These are phyloP conservation scores for Brenthis ino DNA, from an alignment of 2,888 invertebrate species.

Conservation along the genomic window DNA sequence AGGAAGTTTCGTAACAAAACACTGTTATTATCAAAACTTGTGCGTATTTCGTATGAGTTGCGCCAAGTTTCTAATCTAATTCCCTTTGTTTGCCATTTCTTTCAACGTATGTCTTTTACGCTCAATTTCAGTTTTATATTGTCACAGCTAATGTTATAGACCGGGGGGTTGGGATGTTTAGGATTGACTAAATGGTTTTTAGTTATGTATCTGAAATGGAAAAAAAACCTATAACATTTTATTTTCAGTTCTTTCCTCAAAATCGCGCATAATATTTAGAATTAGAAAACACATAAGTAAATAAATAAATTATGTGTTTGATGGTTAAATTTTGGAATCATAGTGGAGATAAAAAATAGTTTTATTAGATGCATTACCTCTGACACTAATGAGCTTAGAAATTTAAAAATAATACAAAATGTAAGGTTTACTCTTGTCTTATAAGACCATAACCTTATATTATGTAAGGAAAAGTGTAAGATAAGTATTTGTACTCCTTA, in stretches of 20 bases:
- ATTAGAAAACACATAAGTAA: too few relatives aligned
- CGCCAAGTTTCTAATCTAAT: slow-evolving; percentile 31
- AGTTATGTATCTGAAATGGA: too few relatives aligned
- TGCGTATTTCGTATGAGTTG: slow-evolving; percentile 19
- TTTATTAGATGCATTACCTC: too few relatives aligned
- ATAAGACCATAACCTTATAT: too few relatives aligned
- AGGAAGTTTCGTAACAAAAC: slow-evolving; percentile 11
- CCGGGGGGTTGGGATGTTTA: slow-evolving; percentile 1
- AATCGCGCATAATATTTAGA: not conserved
- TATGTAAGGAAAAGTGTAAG: too few relatives aligned
- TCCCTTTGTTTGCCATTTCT: slow-evolving; percentile 27
- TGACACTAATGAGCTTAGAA: too few relatives aligned
- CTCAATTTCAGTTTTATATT: slow-evolving; percentile 41
- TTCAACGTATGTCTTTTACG: slow-evolving; percentile 35
- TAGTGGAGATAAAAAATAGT: too few relatives aligned
- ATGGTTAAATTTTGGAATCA: too few relatives aligned
- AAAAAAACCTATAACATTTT: not conserved
- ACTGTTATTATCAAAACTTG: slow-evolving; percentile 24
- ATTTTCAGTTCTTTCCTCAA: not conserved
- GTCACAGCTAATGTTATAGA: slow-evolving; percentile 39
- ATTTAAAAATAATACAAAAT: too few relatives aligned
- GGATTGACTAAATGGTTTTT: not conserved
- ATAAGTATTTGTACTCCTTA: too few relatives aligned
- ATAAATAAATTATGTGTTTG: too few relatives aligned
- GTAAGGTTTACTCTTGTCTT: too few relatives aligned